Conservation (phyloP, 2,797 vertebrate genomes). For the Bovichtus diacanthus region DNA sequence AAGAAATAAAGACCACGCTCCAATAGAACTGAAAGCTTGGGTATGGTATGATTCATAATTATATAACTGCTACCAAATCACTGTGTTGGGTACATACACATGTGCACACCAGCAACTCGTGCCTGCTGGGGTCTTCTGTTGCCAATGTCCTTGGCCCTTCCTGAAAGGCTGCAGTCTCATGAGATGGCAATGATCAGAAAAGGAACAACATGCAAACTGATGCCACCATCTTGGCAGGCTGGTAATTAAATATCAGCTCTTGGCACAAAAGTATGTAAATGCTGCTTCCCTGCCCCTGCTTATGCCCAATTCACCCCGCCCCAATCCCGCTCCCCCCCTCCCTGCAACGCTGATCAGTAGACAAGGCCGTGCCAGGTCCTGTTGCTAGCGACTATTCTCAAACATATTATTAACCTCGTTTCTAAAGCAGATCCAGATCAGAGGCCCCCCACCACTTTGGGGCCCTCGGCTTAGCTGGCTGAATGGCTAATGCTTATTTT, state of each 20-base stretch:
- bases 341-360: conserved; percentile 61
- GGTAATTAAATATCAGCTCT: conserved; percentile 81
- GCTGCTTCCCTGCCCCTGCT: conserved; percentile 24
- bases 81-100: conserved; percentile 47
- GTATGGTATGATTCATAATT: conserved; percentile 66
- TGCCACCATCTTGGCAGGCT: conserved; percentile 66
- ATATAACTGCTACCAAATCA: conserved; percentile 62
- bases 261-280: conserved; percentile 70
- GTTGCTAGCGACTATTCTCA: conserved; percentile 57
- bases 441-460: conserved; percentile 49
- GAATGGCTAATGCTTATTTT: conserved; percentile 46
- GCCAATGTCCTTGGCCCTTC: conserved; percentile 66
- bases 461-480: conserved; percentile 52
- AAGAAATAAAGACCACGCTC: conserved; percentile 47
- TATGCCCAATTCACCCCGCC: neutral
- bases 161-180: conserved; percentile 59
- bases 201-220: conserved; percentile 63
- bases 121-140: conserved; percentile 45
- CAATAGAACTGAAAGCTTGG: conserved; percentile 33
- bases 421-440: conserved; percentile 65
- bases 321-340: neutral
- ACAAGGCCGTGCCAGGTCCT: conserved; percentile 53
- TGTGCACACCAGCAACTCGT: conserved; percentile 51
- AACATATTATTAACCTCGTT: conserved; percentile 75
- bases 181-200: conserved; percentile 68